phyloP scores from a whole-genome alignment of 2,113 vertebrate species.

The Rhynchomys soricoides region DNA sequence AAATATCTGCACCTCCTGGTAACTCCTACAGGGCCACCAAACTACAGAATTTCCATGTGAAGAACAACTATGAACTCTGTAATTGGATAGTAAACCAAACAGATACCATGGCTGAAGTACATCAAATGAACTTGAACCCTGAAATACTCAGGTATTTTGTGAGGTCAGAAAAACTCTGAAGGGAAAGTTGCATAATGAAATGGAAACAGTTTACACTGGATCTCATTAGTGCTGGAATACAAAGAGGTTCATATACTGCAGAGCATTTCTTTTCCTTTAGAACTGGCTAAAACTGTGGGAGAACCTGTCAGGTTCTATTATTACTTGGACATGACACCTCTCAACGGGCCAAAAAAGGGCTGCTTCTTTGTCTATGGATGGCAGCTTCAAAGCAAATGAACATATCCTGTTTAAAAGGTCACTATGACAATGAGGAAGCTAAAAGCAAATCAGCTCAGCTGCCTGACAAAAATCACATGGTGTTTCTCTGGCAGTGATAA shows the following conservation, averaged over 20 bases:
- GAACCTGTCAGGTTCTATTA: background rate
- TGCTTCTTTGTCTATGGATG: background rate
- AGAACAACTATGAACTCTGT: background rate
- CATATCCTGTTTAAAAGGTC: background rate
- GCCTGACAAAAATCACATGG: background rate
- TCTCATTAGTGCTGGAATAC: background rate
- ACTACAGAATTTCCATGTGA: background rate
- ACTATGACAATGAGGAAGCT: background rate
- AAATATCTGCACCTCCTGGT: background rate
- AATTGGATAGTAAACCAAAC: background rate
- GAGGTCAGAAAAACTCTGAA: background rate
- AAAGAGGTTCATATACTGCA: background rate
- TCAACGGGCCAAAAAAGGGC: background rate
- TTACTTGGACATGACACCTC: background rate
- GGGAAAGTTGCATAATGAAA: background rate
- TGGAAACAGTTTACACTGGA: background rate
- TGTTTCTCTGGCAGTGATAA: background rate
- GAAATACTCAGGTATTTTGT: background rate
- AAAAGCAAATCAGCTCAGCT: background rate
- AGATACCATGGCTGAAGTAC: background rate
- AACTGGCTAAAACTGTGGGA: background rate
- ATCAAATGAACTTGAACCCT: slow-evolving; percentile 14
- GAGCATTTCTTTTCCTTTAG: background rate
- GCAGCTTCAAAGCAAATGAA: background rate
- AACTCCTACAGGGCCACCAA: background rate